Evolutionary conservation across 2,797 vertebrate genomes (phyloP).

Genomic region (Philypnodon macrostomus): DNA sequence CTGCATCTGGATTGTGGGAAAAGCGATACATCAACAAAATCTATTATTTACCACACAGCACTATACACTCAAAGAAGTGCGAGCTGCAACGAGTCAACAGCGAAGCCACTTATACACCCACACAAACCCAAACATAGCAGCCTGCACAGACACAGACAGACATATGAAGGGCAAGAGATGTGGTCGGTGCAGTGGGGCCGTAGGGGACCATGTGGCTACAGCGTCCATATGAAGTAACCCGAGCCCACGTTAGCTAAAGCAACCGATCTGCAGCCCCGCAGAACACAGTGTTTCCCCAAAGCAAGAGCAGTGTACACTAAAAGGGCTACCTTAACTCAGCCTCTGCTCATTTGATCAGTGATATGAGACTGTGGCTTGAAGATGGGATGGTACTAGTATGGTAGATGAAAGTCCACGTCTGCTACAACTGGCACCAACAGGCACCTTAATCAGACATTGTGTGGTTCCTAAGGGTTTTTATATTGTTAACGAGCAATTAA

Average conservation of each 20-base stretch:
- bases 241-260: constrained; percentile 65
- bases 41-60: background rate
- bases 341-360: constrained; percentile 48
- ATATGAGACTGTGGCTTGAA: too few species aligned
- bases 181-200: constrained; percentile 51
- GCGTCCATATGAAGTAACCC: constrained; percentile 71
- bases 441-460: too few species aligned
- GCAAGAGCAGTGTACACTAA: constrained; percentile 72
- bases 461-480: too few species aligned
- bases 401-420: too few species aligned
- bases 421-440: too few species aligned
- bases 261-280: constrained; percentile 48
- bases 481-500: too few species aligned
- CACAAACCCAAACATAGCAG: constrained; percentile 29
- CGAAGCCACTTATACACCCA: constrained; percentile 18
- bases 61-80: constrained; percentile 1
- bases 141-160: constrained; percentile 5
- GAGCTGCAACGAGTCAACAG: constrained; percentile 13
- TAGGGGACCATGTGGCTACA: constrained; percentile 63
- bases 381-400: too few species aligned
- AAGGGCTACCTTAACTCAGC: constrained; percentile 59
- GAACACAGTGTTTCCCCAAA: constrained; percentile 82
- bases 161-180: constrained; percentile 70
- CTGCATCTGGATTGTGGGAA: too few species aligned
- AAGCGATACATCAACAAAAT: background rate